phyloP scores from a whole-genome alignment of 2,797 vertebrate species.

The Enteromius unitaeniatus region DNA sequence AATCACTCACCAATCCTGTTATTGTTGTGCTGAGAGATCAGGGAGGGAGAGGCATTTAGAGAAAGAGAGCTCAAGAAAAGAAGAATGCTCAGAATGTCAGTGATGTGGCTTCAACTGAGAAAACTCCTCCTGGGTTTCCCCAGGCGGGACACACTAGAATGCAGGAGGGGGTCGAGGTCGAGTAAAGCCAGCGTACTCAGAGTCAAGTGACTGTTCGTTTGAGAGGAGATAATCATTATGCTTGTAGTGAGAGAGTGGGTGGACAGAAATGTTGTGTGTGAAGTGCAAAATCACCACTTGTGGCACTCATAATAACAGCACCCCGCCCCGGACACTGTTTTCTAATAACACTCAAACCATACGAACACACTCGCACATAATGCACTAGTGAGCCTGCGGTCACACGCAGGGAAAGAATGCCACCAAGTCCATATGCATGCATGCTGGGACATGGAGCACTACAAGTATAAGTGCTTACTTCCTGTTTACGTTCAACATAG shows the following conservation, averaged over 20 bases:
- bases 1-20: constrained; percentile 50
- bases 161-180: constrained; percentile 5
- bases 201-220: constrained; percentile 15
- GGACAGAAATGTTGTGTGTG: constrained; percentile 39
- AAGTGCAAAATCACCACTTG: constrained; percentile 34
- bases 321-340: constrained; percentile 67
- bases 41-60: constrained; percentile 53
- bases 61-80: constrained; percentile 66
- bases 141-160: constrained; percentile 48
- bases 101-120: constrained; percentile 61
- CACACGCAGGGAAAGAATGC: constrained; percentile 18
- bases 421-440: constrained; percentile 6
- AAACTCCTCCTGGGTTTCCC: constrained; percentile 61
- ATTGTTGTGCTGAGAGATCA: constrained; percentile 61
- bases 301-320: constrained; percentile 27
- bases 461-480: constrained; percentile 34
- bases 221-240: constrained; percentile 37
- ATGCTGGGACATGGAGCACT: constrained; percentile 41
- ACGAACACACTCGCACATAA: constrained; percentile 35
- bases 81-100: constrained; percentile 79
- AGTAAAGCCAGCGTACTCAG: constrained; percentile 7
- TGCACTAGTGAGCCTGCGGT: constrained; percentile 3
- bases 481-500: constrained; percentile 47
- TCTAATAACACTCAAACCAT: constrained; percentile 24
- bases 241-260: constrained; percentile 35